Evolutionary conservation across 2,888 invertebrate genomes (phyloP).

Genomic region (Reticulitermes lucifugus): DNA sequence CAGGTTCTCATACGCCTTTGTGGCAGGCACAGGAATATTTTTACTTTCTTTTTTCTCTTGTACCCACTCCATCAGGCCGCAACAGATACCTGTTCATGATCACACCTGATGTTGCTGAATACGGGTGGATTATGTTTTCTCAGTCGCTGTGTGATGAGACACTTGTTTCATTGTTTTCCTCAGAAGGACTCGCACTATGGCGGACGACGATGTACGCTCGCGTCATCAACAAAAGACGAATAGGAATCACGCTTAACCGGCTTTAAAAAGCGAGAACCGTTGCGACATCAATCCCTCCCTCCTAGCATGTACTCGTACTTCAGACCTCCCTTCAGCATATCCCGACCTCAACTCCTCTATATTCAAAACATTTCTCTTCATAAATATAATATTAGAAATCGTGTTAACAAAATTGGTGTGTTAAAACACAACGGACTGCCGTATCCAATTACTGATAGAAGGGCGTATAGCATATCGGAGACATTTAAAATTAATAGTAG

Average conservation of each 20-base stretch:
- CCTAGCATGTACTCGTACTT: not conserved
- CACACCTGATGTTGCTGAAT: no score
- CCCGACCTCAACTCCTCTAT: not conserved
- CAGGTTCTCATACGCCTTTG: no score
- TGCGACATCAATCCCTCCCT: constrained; percentile 13
- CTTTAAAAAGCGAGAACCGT: constrained; percentile 42
- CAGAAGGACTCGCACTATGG: not conserved
- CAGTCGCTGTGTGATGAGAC: no score
- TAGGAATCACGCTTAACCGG: constrained; percentile 48
- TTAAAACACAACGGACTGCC: not conserved
- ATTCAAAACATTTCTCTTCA: constrained; percentile 2
- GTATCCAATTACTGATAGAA: no score
- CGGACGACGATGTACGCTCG: not conserved
- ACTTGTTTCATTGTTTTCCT: not conserved
- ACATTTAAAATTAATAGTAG: no score
- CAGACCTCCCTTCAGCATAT: not conserved
- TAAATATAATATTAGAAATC: not conserved
- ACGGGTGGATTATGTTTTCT: no score
- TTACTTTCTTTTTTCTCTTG: no score
- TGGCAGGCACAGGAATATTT: no score
- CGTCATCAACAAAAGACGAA: constrained; percentile 46
- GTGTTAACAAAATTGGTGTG: not conserved
- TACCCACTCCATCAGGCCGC: no score
- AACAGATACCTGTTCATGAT: no score
- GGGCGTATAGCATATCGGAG: no score